phyloP scores from a whole-genome alignment of 2,797 vertebrate genomes.

The Bovichtus variegatus region DNA sequence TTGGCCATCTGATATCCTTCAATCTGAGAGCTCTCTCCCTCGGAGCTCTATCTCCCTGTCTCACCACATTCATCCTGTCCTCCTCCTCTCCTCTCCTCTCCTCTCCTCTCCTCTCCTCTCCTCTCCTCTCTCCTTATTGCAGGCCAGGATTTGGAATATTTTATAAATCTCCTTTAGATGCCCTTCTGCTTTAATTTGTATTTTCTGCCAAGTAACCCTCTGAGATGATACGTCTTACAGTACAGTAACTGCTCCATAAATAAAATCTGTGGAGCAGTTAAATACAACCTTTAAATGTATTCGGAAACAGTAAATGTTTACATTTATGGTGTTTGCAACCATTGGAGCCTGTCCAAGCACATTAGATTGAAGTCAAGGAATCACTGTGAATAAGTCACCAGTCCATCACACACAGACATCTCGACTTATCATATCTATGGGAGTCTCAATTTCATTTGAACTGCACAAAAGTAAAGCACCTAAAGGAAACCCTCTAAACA shows the following conservation, averaged over 20 bases:
- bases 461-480: background rate
- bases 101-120: no score
- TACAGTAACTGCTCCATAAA: background rate
- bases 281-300: constrained; percentile 8
- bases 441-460: constrained; percentile 4
- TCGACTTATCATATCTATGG: background rate
- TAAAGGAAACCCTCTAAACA: background rate
- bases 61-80: constrained; percentile 21
- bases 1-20: constrained; percentile 71
- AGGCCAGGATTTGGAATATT: background rate
- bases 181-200: constrained; percentile 11
- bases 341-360: background rate
- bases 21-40: constrained; percentile 54
- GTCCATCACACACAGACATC: background rate
- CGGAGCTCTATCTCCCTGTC: constrained; percentile 38
- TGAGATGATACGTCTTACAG: constrained; percentile 1
- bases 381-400: background rate
- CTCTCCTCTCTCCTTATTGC: background rate
- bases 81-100: background rate
- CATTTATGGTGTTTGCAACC: background rate
- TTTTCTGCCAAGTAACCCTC: constrained; percentile 17
- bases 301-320: constrained; percentile 7
- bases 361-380: background rate
- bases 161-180: constrained; percentile 19
- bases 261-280: background rate